phyloP scores from a whole-genome alignment of 2,888 invertebrate genomes.

The Mylabris sibirica region DNA sequence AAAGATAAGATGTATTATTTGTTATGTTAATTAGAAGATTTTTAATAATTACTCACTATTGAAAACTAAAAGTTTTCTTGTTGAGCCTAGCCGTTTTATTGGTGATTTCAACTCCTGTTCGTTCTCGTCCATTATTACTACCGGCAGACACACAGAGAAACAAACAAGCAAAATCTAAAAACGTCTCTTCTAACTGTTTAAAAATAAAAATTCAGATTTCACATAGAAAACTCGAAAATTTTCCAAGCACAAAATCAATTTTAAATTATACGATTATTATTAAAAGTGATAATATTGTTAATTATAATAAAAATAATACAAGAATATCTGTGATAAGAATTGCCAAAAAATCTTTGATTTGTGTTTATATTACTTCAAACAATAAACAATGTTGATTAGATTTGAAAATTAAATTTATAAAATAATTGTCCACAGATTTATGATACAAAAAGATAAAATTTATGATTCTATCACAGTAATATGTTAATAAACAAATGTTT shows the following conservation, averaged over 20 bases:
- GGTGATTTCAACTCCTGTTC: constrained; percentile 80
- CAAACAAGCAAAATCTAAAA: constrained; percentile 32
- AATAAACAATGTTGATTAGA: constrained; percentile 5
- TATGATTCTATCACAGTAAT: not conserved
- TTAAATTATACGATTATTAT: not conserved
- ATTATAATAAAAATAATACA: not conserved
- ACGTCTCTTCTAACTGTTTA: constrained; percentile 15
- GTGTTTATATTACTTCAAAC: not conserved
- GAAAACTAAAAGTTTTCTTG: constrained; percentile 79
- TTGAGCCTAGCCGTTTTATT: constrained; percentile 81
- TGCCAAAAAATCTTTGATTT: not conserved
- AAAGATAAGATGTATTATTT: not conserved
- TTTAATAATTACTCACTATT: constrained; percentile 70
- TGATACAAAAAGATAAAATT: not conserved
- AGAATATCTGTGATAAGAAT: not conserved
- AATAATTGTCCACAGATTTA: not conserved
- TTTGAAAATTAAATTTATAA: not conserved
- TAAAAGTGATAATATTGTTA: not conserved
- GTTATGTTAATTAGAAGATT: not conserved
- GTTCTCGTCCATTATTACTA: constrained; percentile 71
- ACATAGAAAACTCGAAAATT: constrained; percentile 1
- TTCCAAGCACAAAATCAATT: not conserved
- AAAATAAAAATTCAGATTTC: constrained; percentile 9
- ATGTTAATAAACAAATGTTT: not conserved
- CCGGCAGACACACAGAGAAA: constrained; percentile 23